A percentile compares a stretch with the other conserved stretches of the same genome.
These are phyloP conservation scores for Hedya salicella DNA, from an alignment of 2,888 invertebrate genomes.

Conservation along the genomic window DNA sequence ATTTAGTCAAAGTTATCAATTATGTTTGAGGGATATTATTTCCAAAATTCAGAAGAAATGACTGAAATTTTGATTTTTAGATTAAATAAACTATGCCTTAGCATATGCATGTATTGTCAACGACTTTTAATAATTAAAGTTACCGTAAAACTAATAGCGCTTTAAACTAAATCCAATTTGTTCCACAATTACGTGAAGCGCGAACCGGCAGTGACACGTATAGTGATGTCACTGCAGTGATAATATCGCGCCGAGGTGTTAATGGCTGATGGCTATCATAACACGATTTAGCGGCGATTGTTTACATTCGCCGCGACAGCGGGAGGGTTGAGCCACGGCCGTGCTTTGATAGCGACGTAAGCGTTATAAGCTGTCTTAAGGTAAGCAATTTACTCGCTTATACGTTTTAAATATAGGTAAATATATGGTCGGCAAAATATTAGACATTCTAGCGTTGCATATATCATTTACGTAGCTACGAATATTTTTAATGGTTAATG, in stretches of 20 bases:
- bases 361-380: constrained; percentile 33
- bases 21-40: no score
- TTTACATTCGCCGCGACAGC: constrained; percentile 55
- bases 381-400: constrained; percentile 20
- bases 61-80: no score
- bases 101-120: no score
- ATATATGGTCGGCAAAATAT: no score
- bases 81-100: no score
- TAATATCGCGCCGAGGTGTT: constrained; percentile 55
- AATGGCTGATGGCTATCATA: constrained; percentile 56
- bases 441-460: no score
- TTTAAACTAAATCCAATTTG: constrained; percentile 36
- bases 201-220: constrained; percentile 44
- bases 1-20: no score
- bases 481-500: no score
- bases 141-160: constrained; percentile 17
- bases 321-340: constrained; percentile 34
- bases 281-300: constrained; percentile 56
- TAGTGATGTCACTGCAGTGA: constrained; percentile 48
- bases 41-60: no score
- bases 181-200: constrained; percentile 40
- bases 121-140: background rate
- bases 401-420: no score
- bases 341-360: constrained; percentile 35
- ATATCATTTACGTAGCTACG: no score